These are phyloP conservation scores for Nephrotoma flavescens DNA, from an alignment of 2,888 invertebrate species.

Conservation along the genomic window DNA sequence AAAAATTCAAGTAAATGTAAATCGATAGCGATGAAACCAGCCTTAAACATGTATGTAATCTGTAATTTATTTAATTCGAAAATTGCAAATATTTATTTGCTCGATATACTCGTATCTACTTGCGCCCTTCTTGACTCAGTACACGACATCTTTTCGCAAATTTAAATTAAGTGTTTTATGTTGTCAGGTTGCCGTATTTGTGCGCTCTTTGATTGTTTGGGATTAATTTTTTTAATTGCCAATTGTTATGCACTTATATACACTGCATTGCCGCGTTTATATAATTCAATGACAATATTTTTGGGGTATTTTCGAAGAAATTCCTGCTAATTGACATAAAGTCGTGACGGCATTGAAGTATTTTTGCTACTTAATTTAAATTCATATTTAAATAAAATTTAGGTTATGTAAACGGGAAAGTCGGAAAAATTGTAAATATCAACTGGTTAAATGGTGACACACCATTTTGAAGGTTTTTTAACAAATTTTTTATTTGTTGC, in stretches of 20 bases:
- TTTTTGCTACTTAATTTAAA: not conserved
- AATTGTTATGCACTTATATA: not conserved
- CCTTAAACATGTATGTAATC: not conserved
- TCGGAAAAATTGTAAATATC: too few species aligned
- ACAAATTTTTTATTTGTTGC: too few species aligned
- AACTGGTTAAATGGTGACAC: too few species aligned
- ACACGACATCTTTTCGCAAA: not conserved
- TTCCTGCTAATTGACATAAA: not conserved
- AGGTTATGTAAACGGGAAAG: not conserved
- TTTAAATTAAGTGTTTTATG: not conserved
- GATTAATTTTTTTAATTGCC: not conserved
- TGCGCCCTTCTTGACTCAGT: not conserved
- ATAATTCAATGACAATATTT: not conserved
- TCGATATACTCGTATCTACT: not conserved
- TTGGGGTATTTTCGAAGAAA: not conserved
- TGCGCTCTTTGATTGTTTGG: not conserved
- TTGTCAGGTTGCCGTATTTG: not conserved
- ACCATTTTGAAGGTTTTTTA: too few species aligned
- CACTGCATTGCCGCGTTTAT: not conserved
- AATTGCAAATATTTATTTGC: not conserved
- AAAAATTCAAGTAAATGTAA: not conserved
- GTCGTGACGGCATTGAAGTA: not conserved
- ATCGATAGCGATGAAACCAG: not conserved
- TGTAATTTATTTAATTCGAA: not conserved
- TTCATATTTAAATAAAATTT: not conserved